Conservation (phyloP, 2,113 vertebrate species). For the Bos taurus region DNA sequence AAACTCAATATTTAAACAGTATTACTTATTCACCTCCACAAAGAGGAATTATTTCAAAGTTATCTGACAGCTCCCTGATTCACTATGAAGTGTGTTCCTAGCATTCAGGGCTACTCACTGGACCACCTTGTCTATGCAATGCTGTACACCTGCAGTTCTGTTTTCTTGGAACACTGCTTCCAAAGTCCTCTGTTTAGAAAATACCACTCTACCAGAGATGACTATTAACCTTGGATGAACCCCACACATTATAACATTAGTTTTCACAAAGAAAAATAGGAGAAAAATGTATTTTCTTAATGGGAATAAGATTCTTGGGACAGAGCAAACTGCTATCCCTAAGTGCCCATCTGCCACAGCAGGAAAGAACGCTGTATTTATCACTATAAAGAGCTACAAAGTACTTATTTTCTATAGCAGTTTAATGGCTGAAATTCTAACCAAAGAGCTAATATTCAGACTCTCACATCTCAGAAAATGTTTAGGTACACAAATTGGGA, state of each 20-base stretch:
- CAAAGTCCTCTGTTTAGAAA: not conserved
- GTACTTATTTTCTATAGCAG: not conserved
- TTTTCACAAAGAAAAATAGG: not conserved
- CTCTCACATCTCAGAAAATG: not conserved
- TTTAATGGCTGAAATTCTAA: not conserved
- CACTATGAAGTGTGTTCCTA: not conserved
- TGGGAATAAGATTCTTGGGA: not conserved
- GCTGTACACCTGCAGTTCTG: not conserved
- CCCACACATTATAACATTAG: not conserved
- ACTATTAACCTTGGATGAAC: not conserved
- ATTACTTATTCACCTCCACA: not conserved
- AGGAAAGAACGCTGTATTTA: not conserved
- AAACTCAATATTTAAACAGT: not conserved
- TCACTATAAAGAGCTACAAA: not conserved
- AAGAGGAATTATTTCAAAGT: not conserved
- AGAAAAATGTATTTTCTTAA: not conserved
- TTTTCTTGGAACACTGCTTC: not conserved
- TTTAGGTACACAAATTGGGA: not conserved
- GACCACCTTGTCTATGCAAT: not conserved
- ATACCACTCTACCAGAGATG: not conserved
- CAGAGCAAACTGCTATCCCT: not conserved
- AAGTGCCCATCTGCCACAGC: not conserved
- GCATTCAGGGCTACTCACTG: not conserved
- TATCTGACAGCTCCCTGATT: not conserved
- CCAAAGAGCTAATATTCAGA: not conserved